Conservation (phyloP, 2,113 vertebrate genomes). For the Megaleporinus macrocephalus region DNA sequence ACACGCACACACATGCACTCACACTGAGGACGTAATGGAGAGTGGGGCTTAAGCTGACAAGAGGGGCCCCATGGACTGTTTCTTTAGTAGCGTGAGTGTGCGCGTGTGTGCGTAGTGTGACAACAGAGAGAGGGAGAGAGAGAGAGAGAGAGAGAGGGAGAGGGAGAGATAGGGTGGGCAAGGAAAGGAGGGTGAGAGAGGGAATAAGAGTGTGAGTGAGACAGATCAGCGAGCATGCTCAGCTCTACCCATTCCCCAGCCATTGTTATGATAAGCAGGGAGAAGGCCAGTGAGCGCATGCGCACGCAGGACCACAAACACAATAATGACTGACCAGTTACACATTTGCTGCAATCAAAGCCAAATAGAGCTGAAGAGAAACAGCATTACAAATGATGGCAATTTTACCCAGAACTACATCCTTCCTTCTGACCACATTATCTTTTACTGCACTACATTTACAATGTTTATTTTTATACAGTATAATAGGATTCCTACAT, state of each 20-base stretch:
- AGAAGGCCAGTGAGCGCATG: conserved; percentile 32
- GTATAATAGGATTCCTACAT: too few species aligned
- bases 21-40: conserved; percentile 35
- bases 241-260: conserved; percentile 46
- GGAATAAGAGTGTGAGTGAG: conserved; percentile 2
- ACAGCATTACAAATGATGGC: conserved; percentile 9
- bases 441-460: neutral
- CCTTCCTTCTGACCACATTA: neutral
- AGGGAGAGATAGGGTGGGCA: neutral
- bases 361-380: conserved; percentile 12
- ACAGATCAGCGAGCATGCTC: conserved; percentile 36
- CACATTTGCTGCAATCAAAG: conserved; percentile 24
- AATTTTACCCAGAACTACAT: neutral
- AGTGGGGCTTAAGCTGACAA: conserved; percentile 47
- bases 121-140: conserved; percentile 6
- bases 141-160: too few species aligned
- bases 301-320: conserved; percentile 36
- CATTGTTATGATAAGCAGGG: conserved; percentile 58
- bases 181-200: neutral
- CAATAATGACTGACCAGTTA: conserved; percentile 31
- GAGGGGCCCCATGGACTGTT: conserved; percentile 51
- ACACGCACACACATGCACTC: conserved; percentile 24
- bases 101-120: conserved; percentile 17
- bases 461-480: too few species aligned
- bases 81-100: conserved; percentile 19